A percentile compares a stretch with the other conserved stretches of the same genome.
Conservation (phyloP, 2,113 vertebrate genomes). For the Atlantisia rogersi region DNA sequence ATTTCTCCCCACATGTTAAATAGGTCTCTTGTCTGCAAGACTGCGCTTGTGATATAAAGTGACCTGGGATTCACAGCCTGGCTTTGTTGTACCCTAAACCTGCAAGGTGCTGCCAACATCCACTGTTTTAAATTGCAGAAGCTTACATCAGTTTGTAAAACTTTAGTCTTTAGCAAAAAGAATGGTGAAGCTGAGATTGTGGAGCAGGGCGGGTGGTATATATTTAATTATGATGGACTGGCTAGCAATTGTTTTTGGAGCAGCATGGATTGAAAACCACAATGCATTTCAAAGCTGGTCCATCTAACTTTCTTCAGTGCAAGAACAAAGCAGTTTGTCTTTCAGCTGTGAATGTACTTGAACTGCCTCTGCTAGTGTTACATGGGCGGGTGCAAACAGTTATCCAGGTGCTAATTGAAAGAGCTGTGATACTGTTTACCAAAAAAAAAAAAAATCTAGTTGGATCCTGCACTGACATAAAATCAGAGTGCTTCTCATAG, state of each 20-base stretch:
- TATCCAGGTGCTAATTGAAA: not conserved
- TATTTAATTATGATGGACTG: not conserved
- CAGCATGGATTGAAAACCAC: not conserved
- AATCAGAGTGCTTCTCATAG: not conserved
- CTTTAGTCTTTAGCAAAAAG: slow-evolving; percentile 23
- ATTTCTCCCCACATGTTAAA: slow-evolving; percentile 9
- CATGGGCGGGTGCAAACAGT: not conserved
- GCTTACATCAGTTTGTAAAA: slow-evolving; percentile 30
- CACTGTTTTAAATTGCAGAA: not conserved
- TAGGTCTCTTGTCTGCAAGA: slow-evolving; percentile 28
- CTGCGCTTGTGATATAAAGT: slow-evolving; percentile 17
- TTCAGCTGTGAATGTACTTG: not conserved
- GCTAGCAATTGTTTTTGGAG: slow-evolving; percentile 40
- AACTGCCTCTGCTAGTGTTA: not conserved
- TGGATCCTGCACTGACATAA: not conserved
- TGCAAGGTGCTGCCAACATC: not conserved
- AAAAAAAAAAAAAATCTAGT: not conserved
- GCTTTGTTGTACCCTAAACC: not conserved
- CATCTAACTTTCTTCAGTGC: not conserved
- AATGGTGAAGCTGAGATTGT: not conserved
- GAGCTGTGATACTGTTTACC: not conserved
- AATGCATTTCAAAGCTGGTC: slow-evolving; percentile 12
- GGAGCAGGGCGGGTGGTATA: not conserved
- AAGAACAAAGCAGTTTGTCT: not conserved
- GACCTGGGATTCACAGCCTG: slow-evolving; percentile 23